Percentiles rank a stretch among this genome's conserved stretches.
Conservation (phyloP, 2,113 vertebrate genomes). For the Cottus gobio region DNA sequence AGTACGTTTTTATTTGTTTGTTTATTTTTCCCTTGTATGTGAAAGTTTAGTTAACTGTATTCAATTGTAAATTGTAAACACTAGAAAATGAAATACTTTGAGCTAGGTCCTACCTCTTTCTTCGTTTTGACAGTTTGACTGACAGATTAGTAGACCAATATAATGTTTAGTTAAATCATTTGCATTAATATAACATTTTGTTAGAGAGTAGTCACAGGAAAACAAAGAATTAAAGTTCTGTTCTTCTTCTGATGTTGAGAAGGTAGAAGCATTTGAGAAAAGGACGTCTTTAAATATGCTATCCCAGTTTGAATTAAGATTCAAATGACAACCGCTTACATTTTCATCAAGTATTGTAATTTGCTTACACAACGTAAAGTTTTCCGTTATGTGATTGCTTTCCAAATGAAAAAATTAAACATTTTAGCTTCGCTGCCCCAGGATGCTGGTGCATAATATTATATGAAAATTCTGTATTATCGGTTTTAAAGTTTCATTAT, state of each 20-base stretch:
- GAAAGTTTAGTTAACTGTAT: background rate
- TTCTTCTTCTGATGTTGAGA: slow-evolving; percentile 9
- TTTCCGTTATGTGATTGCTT: slow-evolving; percentile 13
- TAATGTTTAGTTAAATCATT: slow-evolving; percentile 4
- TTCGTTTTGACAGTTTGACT: background rate
- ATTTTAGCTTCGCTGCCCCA: background rate
- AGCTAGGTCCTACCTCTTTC: background rate
- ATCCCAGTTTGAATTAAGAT: slow-evolving; percentile 12
- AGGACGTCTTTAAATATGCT: slow-evolving; percentile 7
- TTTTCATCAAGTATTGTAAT: slow-evolving; percentile 10
- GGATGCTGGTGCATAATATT: background rate
- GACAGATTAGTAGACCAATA: background rate
- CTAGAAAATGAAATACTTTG: background rate
- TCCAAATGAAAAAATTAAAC: background rate
- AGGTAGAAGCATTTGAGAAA: background rate
- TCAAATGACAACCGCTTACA: background rate
- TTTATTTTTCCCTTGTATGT: background rate
- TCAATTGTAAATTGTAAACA: background rate
- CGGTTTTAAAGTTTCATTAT: slow-evolving; percentile 35
- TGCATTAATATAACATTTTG: background rate
- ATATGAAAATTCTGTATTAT: slow-evolving; percentile 5
- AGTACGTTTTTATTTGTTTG: slow-evolving; percentile 4
- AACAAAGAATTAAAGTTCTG: background rate
- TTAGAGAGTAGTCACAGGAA: background rate
- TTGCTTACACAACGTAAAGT: slow-evolving; percentile 6